A percentile compares a stretch with the other conserved stretches of the same genome.
These are phyloP conservation scores for Drosophila conformis DNA, from an alignment of 2,888 invertebrate genomes.

Conservation along the genomic window DNA sequence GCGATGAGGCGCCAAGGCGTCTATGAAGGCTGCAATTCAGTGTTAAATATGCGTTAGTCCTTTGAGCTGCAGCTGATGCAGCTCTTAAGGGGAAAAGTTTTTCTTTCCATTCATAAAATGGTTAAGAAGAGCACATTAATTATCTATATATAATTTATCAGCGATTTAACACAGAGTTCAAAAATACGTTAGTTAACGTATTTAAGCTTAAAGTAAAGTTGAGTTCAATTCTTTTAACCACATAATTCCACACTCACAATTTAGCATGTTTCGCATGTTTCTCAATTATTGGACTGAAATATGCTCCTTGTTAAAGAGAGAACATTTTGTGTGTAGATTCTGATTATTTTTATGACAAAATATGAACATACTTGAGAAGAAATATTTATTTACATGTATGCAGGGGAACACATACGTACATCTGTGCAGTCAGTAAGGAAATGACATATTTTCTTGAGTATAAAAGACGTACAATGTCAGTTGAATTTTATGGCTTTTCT, in stretches of 20 bases:
- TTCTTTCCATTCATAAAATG: conserved; percentile 6
- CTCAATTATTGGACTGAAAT: neutral
- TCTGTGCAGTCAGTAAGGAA: neutral
- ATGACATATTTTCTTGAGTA: neutral
- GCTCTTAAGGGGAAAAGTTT: conserved; percentile 2
- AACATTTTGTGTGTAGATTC: neutral
- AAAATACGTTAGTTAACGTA: neutral
- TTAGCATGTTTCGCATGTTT: neutral
- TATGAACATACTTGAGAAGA: conserved; percentile 2
- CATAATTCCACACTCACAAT: neutral
- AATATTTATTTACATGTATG: conserved; percentile 2
- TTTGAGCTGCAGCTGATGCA: conserved; percentile 11
- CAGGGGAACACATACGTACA: too few relatives aligned
- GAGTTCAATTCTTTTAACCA: too few relatives aligned
- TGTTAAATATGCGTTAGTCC: conserved; percentile 1
- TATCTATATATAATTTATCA: neutral
- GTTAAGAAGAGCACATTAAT: conserved; percentile 1
- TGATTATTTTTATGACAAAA: neutral
- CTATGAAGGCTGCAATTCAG: neutral
- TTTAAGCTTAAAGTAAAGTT: neutral
- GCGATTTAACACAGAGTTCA: neutral
- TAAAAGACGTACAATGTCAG: neutral
- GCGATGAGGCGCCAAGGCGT: conserved; percentile 34
- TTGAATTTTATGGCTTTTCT: neutral
- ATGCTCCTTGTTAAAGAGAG: too few relatives aligned